Conservation (phyloP, 2,797 vertebrate species). For the Chelonia mydas region DNA sequence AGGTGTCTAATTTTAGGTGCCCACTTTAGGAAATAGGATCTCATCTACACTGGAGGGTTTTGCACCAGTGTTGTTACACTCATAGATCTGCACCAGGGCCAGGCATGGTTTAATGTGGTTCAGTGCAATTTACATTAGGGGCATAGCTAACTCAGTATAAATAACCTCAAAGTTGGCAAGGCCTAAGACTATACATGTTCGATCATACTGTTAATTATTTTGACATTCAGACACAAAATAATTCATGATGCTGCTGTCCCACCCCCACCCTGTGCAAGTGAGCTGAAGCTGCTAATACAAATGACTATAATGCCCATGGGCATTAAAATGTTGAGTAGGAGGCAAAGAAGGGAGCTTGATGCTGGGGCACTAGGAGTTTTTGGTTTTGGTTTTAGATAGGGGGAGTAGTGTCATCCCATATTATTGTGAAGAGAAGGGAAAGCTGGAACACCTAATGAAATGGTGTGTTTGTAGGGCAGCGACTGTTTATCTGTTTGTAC, state of each 20-base stretch:
- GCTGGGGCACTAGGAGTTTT: too few species aligned
- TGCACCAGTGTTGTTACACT: background rate
- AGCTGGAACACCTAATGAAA: background rate
- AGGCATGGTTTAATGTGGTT: background rate
- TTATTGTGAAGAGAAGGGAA: background rate
- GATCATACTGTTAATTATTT: background rate
- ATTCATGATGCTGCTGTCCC: background rate
- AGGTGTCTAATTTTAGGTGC: background rate
- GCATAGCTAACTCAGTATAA: background rate
- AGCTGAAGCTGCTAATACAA: background rate
- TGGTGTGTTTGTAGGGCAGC: background rate
- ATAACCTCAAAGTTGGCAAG: background rate
- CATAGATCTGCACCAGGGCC: background rate
- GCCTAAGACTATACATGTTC: fast-evolving
- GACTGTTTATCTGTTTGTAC: fast-evolving
- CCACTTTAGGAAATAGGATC: background rate
- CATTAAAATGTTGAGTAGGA: background rate
- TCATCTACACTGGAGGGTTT: background rate
- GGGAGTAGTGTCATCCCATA: background rate
- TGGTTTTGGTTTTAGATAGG: background rate
- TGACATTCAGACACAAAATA: background rate
- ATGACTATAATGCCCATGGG: background rate
- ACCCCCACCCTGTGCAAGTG: fast-evolving
- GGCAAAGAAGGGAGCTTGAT: background rate
- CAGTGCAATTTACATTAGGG: fast-evolving